phyloP scores from a whole-genome alignment of 2,113 vertebrate genomes.

The Sinocyclocheilus grahami region DNA sequence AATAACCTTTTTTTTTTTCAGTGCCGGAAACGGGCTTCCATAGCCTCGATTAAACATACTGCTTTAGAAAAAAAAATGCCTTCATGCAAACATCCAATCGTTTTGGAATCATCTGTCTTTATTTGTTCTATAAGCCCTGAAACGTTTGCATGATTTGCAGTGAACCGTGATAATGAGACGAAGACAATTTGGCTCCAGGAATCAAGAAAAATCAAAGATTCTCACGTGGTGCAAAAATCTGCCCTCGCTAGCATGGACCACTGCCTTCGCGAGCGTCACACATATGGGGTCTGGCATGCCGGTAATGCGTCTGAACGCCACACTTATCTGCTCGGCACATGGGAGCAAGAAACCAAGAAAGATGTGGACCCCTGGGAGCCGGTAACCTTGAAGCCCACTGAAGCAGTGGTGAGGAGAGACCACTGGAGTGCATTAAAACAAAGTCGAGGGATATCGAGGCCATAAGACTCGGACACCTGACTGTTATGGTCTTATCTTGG shows the following conservation, averaged over 20 bases:
- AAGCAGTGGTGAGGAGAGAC: conserved; percentile 28
- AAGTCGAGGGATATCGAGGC: background rate
- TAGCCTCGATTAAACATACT: background rate
- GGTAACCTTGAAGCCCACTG: conserved; percentile 21
- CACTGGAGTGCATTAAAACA: conserved; percentile 41
- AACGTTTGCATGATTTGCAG: conserved; percentile 9
- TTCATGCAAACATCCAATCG: background rate
- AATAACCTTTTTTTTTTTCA: too few relatives aligned
- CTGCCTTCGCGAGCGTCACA: background rate
- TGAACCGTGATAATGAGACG: background rate
- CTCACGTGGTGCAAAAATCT: background rate
- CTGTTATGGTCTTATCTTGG: conserved; percentile 17
- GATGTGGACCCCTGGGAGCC: conserved; percentile 8
- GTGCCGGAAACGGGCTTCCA: too few relatives aligned
- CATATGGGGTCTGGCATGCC: conserved; percentile 16
- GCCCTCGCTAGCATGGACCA: background rate
- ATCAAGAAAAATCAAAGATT: background rate
- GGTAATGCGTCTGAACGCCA: conserved; percentile 11
- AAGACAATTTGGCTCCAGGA: conserved; percentile 2
- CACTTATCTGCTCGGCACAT: conserved; percentile 12
- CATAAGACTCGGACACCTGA: conserved; percentile 3
- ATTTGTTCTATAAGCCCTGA: background rate
- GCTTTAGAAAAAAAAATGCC: too few relatives aligned
- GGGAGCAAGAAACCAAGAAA: background rate
- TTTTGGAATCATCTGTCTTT: background rate